phyloP scores from a whole-genome alignment of 2,888 invertebrate species.

The Portevinia maculata region DNA sequence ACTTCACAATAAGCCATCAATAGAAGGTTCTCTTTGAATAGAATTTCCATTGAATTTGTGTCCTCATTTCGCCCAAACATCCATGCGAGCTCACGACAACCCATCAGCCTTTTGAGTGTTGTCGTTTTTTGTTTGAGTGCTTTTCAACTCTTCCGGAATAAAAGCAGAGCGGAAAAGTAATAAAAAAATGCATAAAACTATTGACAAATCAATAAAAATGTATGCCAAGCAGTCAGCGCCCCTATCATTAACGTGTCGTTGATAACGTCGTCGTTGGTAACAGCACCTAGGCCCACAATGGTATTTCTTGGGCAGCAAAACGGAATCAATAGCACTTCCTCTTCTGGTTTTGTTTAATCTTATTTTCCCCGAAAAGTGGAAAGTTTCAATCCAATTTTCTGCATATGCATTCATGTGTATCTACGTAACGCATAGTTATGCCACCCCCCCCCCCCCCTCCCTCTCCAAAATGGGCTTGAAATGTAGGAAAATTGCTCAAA shows the following conservation, averaged over 20 bases:
- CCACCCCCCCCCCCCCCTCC: too few relatives aligned
- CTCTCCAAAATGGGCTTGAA: too few relatives aligned
- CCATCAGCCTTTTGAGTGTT: not conserved
- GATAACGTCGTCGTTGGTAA: slow-evolving; percentile 4
- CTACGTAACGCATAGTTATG: too few relatives aligned
- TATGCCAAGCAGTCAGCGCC: slow-evolving; percentile 7
- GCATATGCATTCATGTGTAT: too few relatives aligned
- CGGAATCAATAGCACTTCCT: too few relatives aligned
- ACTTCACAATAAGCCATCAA: not conserved
- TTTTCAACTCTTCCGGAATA: slow-evolving; percentile 26
- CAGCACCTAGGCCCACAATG: slow-evolving; percentile 1
- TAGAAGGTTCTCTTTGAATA: not conserved
- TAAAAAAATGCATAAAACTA: too few relatives aligned
- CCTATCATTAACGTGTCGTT: slow-evolving; percentile 1
- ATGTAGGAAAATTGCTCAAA: too few relatives aligned
- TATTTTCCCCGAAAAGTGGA: too few relatives aligned
- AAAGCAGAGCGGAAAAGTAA: slow-evolving; percentile 6
- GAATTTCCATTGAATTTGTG: too few relatives aligned
- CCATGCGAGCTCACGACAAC: not conserved
- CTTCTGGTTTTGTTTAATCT: too few relatives aligned
- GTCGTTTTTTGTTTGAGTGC: not conserved
- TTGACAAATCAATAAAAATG: slow-evolving; percentile 42
- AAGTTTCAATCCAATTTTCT: too few relatives aligned
- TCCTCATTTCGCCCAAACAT: too few relatives aligned
- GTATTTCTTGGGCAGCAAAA: slow-evolving; percentile 29